Conservation (phyloP, 2,113 vertebrate species). For the Seriola dumerili region DNA sequence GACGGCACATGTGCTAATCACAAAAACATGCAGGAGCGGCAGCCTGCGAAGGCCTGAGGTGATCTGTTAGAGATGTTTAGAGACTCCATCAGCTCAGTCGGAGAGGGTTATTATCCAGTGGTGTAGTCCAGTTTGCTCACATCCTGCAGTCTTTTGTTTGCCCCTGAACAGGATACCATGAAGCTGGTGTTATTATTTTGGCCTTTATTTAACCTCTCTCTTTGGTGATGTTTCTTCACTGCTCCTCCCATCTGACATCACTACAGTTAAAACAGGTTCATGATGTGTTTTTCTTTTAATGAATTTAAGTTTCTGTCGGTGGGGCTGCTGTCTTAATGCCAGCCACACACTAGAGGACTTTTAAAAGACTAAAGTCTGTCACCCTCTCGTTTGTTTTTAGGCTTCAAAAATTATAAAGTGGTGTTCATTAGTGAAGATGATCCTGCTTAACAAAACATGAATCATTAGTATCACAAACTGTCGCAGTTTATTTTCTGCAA, state of each 20-base stretch:
- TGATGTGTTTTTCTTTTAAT: not conserved
- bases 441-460: too few relatives aligned
- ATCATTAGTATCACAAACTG: too few relatives aligned
- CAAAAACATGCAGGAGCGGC: constrained; percentile 51
- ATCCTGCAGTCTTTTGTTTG: not conserved
- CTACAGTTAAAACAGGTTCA: not conserved
- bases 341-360: too few relatives aligned
- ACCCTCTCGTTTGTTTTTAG: too few relatives aligned
- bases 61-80: constrained; percentile 22
- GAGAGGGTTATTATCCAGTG: not conserved
- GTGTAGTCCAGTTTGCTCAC: not conserved
- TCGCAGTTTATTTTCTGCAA: too few relatives aligned
- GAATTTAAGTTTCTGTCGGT: not conserved
- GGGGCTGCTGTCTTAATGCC: too few relatives aligned
- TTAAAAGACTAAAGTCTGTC: too few relatives aligned
- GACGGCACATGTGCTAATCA: constrained; percentile 66
- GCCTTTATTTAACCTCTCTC: not conserved
- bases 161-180: not conserved
- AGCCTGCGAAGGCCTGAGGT: constrained; percentile 10
- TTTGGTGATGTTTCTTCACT: not conserved
- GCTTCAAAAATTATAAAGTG: too few relatives aligned
- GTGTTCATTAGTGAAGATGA: too few relatives aligned
- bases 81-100: not conserved
- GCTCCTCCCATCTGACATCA: not conserved
- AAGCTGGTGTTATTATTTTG: not conserved